Conservation (phyloP, 2,797 vertebrate genomes). For the Mormyrops attenuatus region DNA sequence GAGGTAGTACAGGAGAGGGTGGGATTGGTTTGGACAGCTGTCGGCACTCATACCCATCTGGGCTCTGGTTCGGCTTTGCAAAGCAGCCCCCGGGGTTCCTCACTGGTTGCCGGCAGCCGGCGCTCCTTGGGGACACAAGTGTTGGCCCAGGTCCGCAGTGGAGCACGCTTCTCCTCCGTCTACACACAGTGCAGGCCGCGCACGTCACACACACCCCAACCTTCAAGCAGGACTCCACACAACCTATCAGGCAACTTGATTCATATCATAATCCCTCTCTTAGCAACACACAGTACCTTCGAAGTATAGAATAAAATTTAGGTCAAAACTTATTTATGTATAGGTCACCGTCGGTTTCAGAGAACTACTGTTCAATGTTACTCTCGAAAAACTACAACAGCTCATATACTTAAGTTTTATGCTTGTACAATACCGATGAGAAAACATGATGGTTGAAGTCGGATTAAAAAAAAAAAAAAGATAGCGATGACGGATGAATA, state of each 20-base stretch:
- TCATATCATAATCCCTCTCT: neutral
- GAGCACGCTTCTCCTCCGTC: slow-evolving; percentile 61
- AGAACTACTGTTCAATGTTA: neutral
- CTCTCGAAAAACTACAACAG: neutral
- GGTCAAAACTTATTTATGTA: neutral
- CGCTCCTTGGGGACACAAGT: slow-evolving; percentile 45
- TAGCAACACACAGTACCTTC: neutral
- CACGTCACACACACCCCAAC: neutral
- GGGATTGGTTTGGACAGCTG: neutral
- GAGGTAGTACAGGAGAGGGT: neutral
- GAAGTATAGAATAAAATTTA: neutral
- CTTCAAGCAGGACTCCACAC: neutral
- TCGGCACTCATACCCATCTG: slow-evolving; percentile 51
- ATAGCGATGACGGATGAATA: neutral
- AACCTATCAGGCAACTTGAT: neutral
- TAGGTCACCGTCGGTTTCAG: neutral
- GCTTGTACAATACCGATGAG: neutral
- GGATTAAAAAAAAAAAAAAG: neutral
- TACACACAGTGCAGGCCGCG: slow-evolving; percentile 27
- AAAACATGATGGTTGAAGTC: neutral
- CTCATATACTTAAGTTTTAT: neutral
- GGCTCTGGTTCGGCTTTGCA: slow-evolving; percentile 43
- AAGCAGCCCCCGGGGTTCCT: slow-evolving; percentile 43
- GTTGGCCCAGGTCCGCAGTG: slow-evolving; percentile 58
- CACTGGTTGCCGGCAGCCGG: slow-evolving; percentile 40